Evolutionary conservation across 2,113 vertebrate species (phyloP), one percentile per base, ranked within the genome.

Genomic region (Aphyosemion australe): DNA sequence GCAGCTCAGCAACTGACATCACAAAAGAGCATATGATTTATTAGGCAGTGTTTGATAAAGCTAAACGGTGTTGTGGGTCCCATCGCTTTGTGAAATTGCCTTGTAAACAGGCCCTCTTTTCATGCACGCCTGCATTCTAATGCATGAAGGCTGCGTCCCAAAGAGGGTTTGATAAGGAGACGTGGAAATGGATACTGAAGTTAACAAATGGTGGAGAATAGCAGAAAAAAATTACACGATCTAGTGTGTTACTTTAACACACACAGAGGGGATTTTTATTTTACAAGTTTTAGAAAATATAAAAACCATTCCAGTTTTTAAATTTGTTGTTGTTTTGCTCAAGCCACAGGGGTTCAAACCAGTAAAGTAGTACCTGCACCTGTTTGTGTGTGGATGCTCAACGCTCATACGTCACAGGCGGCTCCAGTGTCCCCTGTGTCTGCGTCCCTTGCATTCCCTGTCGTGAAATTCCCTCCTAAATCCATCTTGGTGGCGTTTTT

Each of bases 1-100:
- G 94, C 91, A 89, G 92, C 94, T 92, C 91, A 89, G 91, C 91
- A 68, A 94, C 93, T 97, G 96, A 96, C 94, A 94, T 96, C 94
- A 95, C 94, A 96, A 96, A 92, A 94, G 94, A 94, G 94, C 93
- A 89, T 95, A 94, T 97, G 96, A 96, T 98, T 97, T 98, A 99
- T 98, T 96, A 97, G 94, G 91, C 90, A 87, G 62, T 91, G 94
- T 93, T 95, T 94, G 94, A 94, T 94, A 94, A 94, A 92, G 91
- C 93, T 92, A 93, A 95, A 94, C 87, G 90, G 87, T 93, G 92
- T 93, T 90, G 88, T 90, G 91, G 94, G 93, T 94, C 91, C 91
- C 84, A 91, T 90, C 91, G 94, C 95, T 96, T 95, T 94, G 93
- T 92, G 90, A 93, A 95, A 96, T 93, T 95, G 93, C 92, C 93